A percentile compares a stretch with the other conserved stretches of the same genome.
Conservation (phyloP, 2,797 vertebrate genomes). For the Diplodus sargus region DNA sequence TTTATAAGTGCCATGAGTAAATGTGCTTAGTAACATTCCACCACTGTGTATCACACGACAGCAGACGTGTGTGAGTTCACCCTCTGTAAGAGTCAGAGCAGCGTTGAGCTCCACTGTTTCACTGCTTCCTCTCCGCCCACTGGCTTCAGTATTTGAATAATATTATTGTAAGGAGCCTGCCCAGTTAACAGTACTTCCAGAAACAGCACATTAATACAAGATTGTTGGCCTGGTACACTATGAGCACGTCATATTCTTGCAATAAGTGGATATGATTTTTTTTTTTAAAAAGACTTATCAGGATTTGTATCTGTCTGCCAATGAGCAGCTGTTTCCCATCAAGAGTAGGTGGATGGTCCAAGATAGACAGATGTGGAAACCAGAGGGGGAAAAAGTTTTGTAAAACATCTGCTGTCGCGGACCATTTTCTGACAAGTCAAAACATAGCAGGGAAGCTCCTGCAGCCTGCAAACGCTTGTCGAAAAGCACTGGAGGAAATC, state of each 20-base stretch:
- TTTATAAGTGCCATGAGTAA: neutral
- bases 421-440: conserved; percentile 51
- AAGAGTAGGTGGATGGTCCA: neutral
- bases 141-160: neutral
- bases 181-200: neutral
- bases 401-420: conserved; percentile 27
- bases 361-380: neutral
- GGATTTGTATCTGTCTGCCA: neutral
- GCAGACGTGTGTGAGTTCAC: neutral
- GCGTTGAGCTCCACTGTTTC: neutral
- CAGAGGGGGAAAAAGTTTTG: neutral
- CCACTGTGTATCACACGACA: neutral
- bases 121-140: conserved; percentile 25
- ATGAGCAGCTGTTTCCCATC: neutral
- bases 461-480: neutral
- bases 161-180: conserved; percentile 29
- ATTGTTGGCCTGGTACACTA: accelerated
- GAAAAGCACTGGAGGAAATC: neutral
- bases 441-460: conserved; percentile 47
- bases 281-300: neutral
- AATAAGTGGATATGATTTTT: too few relatives aligned
- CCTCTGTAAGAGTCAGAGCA: neutral
- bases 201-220: neutral
- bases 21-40: neutral
- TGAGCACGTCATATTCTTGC: neutral